Percentiles rank a stretch among this genome's conserved stretches.
Conservation (phyloP, 2,888 invertebrate species). For the Limenitis camilla region DNA sequence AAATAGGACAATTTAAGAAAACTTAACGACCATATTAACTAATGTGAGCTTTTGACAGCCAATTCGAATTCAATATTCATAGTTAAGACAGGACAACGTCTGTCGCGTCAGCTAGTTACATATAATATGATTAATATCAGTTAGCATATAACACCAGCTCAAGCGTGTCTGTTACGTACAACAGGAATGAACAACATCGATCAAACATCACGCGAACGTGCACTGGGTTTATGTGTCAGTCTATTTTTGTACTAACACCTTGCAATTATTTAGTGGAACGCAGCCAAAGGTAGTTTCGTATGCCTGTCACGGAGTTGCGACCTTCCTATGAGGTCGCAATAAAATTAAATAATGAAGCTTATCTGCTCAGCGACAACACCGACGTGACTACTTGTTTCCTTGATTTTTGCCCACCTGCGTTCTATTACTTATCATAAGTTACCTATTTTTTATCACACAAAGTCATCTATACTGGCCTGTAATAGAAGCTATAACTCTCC, state of each 20-base stretch:
- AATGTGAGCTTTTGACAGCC: too few relatives aligned
- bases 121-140: constrained; percentile 4
- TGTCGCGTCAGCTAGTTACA: too few relatives aligned
- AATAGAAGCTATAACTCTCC: not conserved
- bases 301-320: constrained; percentile 40
- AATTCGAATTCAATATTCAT: too few relatives aligned
- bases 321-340: constrained; percentile 43
- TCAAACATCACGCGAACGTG: constrained; percentile 9
- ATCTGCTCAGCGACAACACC: constrained; percentile 24
- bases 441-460: not conserved
- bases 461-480: not conserved
- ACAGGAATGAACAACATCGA: constrained; percentile 2
- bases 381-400: constrained; percentile 24
- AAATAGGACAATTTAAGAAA: too few relatives aligned
- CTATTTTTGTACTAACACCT: constrained; percentile 9
- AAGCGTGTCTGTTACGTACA: constrained; percentile 6
- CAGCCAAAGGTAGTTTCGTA: constrained; percentile 32
- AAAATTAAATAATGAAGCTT: constrained; percentile 41
- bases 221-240: not conserved
- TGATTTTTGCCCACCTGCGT: constrained; percentile 10
- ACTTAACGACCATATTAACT: too few relatives aligned
- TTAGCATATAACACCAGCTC: not conserved
- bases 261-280: constrained; percentile 10
- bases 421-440: not conserved
- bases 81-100: too few relatives aligned